These are phyloP conservation scores for Panagrolaimus sp. DNA, from an alignment of 1,140 invertebrate species.

Conservation along the genomic window DNA sequence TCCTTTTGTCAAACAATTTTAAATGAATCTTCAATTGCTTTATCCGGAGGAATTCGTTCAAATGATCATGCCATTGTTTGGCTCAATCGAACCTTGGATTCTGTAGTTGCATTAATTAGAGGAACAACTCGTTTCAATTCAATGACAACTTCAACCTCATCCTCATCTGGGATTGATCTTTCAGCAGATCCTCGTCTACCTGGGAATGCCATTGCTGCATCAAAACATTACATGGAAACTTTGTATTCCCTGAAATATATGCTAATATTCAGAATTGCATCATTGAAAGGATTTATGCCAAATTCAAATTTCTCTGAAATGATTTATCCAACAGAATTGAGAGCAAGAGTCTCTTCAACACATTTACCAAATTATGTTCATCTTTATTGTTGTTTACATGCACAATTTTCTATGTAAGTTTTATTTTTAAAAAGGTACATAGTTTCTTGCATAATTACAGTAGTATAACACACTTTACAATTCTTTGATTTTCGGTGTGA, in stretches of 20 bases:
- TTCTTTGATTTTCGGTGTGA: not conserved
- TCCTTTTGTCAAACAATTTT: conserved; percentile 19
- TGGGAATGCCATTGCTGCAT: not conserved
- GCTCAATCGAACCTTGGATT: not conserved
- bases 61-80: not conserved
- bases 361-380: conserved; percentile 14
- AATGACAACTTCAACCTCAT: conserved; percentile 1
- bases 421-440: not conserved
- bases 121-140: not conserved
- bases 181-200: not conserved
- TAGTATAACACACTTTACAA: not conserved
- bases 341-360: not conserved
- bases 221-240: conserved; percentile 17
- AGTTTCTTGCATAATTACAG: not conserved
- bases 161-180: not conserved
- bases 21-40: conserved; percentile 19
- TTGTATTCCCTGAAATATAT: conserved; percentile 27
- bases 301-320: conserved; percentile 16
- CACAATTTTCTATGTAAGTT: conserved; percentile 10
- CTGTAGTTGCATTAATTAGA: not conserved
- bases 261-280: conserved; percentile 24
- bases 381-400: conserved; percentile 15
- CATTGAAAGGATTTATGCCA: conserved; percentile 22
- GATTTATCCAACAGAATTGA: conserved; percentile 9
- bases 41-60: not conserved